Evolutionary conservation across 1,140 invertebrate species (phyloP), one percentile per base, ranked within the genome.

Genomic region (Phortica variegata): DNA sequence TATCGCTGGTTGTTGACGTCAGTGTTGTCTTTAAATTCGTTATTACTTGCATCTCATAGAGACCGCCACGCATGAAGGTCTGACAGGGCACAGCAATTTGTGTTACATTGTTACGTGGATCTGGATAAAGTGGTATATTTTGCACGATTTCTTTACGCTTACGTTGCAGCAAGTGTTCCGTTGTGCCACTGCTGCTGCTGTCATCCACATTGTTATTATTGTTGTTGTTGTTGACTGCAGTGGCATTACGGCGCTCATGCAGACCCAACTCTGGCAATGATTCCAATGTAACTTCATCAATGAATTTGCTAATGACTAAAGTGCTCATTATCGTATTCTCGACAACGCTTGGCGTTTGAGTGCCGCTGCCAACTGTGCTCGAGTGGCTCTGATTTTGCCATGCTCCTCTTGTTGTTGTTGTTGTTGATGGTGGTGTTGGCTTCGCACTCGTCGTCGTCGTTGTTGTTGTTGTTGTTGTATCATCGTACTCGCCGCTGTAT

Each of bases 281-380:
- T 32, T 33, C 36, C 42, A 39, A 29, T 4, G 43, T 36, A 18
- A 40, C 49, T 31, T 73, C 70, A 66, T 73, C 71, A 73, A 73
- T 66, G 62, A 63, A 70, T 73, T 73, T 73, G 60, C 70, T 73
- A 73, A 73, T 73, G 60, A 73, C 70, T 70, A 73, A 70, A 73
- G 70, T 73, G 60, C 62, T 73, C 56, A 70, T 73, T 68, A 73
- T 73, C 49, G 60, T 68, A 48, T 73, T 73, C 56, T 59, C 51
- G 43, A 39, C 47, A 41, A 20, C 38, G 9, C 39, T 16, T 16
- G 31, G 5, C 4, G 13, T 9, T 48, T 40, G 41, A 37, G n/a
- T n/a, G 37, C 47, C 31, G 29, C 17, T 31, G 44, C 34, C 15
- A 41, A 47, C 54, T 51, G 61, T 40, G 62, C 50, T 60, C 43